These are phyloP conservation scores for Pangasianodon hypophthalmus DNA, from an alignment of 2,113 vertebrate species.

Conservation along the genomic window DNA sequence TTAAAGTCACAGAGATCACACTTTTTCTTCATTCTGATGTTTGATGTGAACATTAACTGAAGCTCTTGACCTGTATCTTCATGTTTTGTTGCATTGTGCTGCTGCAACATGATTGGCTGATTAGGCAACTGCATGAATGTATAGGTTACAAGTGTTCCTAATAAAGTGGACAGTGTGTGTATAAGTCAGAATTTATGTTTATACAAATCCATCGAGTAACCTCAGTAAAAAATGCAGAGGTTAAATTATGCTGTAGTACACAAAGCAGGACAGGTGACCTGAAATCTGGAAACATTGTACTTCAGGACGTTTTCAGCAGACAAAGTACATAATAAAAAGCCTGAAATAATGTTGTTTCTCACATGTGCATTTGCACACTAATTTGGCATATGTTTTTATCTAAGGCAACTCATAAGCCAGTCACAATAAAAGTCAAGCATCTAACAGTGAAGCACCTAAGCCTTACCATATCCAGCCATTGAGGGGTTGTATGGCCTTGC, in stretches of 20 bases:
- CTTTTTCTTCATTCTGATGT: no score
- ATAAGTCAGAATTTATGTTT: not conserved
- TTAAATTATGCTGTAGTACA: not conserved
- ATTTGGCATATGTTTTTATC: not conserved
- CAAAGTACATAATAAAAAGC: not conserved
- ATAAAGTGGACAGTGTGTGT: not conserved
- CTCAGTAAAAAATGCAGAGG: not conserved
- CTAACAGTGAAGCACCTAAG: not conserved
- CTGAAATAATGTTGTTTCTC: not conserved
- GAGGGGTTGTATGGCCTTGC: conserved; percentile 83
- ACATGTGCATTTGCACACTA: not conserved
- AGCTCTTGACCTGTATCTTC: not conserved
- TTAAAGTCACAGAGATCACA: no score
- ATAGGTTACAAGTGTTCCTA: not conserved
- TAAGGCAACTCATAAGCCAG: not conserved
- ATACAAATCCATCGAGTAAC: not conserved
- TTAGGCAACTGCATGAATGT: not conserved
- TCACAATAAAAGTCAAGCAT: not conserved
- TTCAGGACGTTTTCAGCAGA: not conserved
- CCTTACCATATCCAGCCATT: conserved; percentile 94
- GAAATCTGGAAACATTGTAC: no score
- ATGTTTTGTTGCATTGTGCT: not conserved
- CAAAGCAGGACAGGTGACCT: not conserved
- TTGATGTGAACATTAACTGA: not conserved
- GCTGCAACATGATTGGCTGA: not conserved